Base-by-base conservation (phyloP, 1,140 invertebrate genomes). In the Trissolcus basalis region DNA sequence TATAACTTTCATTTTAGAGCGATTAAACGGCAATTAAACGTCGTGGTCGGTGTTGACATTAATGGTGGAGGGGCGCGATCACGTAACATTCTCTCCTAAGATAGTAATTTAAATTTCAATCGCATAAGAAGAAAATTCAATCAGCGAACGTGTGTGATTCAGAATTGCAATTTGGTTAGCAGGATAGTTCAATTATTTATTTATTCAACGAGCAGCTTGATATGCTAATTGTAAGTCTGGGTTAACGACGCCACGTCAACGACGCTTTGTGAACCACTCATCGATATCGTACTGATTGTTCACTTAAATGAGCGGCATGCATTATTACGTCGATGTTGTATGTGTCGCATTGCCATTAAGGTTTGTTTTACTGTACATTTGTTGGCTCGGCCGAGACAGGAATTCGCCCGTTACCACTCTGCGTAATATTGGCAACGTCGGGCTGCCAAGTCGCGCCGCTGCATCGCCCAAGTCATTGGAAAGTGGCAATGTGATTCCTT, bases 401-500 rank as follows among this genome's bases (percentile, higher is more conserved):
- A 80, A 77, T 80, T 80, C 53, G 60, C 71, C 70, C 69, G 71
- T 79, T 79, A 79, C 73, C 68, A 44, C 63, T n/a, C n/a, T 63
- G 72, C 71, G 63, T 76, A 76, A 80, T 78, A 81, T 81, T 56
- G 79, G 65, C 74, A 75, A 82, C 74, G 71, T 70, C 73, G 72
- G 49, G 47, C 56, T 15, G 53, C 67, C 55, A 51, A 53, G 58
- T 39, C 33, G 15, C 39, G 51, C 49, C 53, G 69, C 68, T 33
- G 61, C 64, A 55, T 15, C 60, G 13, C 50, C 59, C 16, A 45
- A 80, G 74, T 78, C 80, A 83, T 84, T 83, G 75, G 83, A 86
- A 86, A 86, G 83, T 84, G 64, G 78, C 71, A 74, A 74, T 65
- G 70, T 73, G 77, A 74, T 74, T 78, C 76, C 56, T 74, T 65